phyloP scores from a whole-genome alignment of 2,797 vertebrate species.

The Gallirallus australis region DNA sequence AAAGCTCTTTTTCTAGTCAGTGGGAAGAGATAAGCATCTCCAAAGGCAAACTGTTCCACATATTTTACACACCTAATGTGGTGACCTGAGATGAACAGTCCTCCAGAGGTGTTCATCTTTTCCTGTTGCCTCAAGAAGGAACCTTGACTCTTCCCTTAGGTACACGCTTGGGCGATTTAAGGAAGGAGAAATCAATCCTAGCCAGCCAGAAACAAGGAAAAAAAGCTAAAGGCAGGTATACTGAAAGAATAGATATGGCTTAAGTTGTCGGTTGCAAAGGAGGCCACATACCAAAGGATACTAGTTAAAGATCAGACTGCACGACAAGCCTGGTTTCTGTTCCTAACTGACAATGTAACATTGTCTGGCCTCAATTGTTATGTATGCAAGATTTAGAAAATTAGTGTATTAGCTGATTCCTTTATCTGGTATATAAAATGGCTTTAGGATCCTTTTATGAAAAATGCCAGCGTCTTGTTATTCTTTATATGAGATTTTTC shows the following conservation, averaged over 20 bases:
- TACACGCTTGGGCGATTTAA: neutral
- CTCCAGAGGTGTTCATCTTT: neutral
- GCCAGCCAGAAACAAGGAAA: neutral
- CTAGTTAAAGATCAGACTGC: neutral
- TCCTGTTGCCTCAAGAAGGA: neutral
- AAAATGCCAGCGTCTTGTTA: neutral
- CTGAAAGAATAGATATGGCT: neutral
- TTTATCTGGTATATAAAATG: neutral
- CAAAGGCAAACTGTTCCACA: neutral
- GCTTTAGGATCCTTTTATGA: neutral
- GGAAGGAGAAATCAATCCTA: neutral
- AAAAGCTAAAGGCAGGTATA: neutral
- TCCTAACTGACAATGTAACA: neutral
- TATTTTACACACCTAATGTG: neutral
- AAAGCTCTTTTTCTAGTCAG: neutral
- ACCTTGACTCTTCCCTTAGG: neutral
- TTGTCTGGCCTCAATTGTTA: neutral
- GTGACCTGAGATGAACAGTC: neutral
- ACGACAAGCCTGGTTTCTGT: neutral
- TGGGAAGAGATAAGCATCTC: constrained; percentile 53
- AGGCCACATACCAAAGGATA: rapidly evolving
- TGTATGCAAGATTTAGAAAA: rapidly evolving
- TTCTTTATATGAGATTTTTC: neutral
- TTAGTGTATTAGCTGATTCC: neutral
- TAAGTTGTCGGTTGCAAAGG: neutral